Evolutionary conservation across 2,888 invertebrate species (phyloP).

Genomic region (Cactoblastis cactorum): DNA sequence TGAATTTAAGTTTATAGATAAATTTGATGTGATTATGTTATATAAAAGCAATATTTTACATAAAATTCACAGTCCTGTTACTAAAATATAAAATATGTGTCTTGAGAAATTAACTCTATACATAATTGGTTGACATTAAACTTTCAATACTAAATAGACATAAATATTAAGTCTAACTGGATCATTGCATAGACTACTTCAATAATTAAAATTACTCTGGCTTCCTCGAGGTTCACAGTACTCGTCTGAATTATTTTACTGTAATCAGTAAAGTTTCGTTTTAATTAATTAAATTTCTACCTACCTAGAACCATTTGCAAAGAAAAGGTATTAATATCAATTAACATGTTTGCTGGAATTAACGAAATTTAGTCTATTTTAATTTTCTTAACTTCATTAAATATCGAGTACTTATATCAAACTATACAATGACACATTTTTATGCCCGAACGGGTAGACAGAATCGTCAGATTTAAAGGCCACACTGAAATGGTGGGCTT

Average conservation of each 20-base stretch:
- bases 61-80: too few species aligned
- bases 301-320: background rate
- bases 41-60: too few species aligned
- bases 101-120: background rate
- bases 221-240: slow-evolving; percentile 6
- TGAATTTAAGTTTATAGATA: too few species aligned
- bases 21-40: too few species aligned
- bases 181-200: background rate
- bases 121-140: background rate
- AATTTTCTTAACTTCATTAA: background rate
- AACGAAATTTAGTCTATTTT: background rate
- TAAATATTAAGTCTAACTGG: background rate
- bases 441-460: too few species aligned
- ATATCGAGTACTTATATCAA: background rate
- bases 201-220: slow-evolving; percentile 1
- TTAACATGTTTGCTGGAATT: background rate
- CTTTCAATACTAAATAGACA: background rate
- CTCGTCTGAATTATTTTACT: slow-evolving; percentile 10
- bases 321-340: slow-evolving; percentile 12
- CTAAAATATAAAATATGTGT: too few species aligned
- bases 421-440: too few species aligned
- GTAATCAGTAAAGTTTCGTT: slow-evolving; percentile 10
- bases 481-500: too few species aligned
- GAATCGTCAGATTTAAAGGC: too few species aligned
- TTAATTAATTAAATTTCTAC: slow-evolving; percentile 11